These are phyloP conservation scores for Caenorhabditis drosophilae DNA, from an alignment of 2,888 invertebrate genomes.

Conservation along the genomic window DNA sequence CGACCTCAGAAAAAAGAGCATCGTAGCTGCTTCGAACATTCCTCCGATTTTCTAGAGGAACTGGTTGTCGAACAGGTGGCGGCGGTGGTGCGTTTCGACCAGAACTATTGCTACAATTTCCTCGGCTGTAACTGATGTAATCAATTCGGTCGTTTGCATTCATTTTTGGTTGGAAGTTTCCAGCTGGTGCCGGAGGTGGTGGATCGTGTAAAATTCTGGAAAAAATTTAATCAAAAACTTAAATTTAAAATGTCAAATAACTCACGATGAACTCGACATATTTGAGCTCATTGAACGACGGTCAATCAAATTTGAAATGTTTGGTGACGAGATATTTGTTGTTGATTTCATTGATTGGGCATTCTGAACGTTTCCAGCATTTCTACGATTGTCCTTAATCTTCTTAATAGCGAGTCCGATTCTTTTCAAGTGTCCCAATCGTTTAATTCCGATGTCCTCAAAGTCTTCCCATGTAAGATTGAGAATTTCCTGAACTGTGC, in stretches of 20 bases:
- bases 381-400: constrained; percentile 71
- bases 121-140: constrained; percentile 37
- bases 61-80: background rate
- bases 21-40: constrained; percentile 4
- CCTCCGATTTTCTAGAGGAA: background rate
- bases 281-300: too few species aligned
- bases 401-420: constrained; percentile 93
- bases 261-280: too few species aligned
- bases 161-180: constrained; percentile 1
- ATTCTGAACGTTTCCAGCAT: too few species aligned
- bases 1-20: background rate
- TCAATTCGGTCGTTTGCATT: constrained; percentile 22
- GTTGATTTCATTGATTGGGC: too few species aligned
- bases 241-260: too few species aligned
- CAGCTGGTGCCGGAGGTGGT: constrained; percentile 45
- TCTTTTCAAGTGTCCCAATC: constrained; percentile 93
- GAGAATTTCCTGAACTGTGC: constrained; percentile 86
- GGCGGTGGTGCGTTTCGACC: constrained; percentile 2
- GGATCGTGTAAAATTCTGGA: constrained; percentile 38
- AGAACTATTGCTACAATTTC: too few species aligned
- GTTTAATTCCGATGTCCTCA: constrained; percentile 83
- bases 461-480: constrained; percentile 98
- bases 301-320: background rate
- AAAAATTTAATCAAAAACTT: background rate
- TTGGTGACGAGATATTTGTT: background rate